Base-by-base conservation (phyloP, 2,113 vertebrate species). In the Myotis yumanensis region DNA sequence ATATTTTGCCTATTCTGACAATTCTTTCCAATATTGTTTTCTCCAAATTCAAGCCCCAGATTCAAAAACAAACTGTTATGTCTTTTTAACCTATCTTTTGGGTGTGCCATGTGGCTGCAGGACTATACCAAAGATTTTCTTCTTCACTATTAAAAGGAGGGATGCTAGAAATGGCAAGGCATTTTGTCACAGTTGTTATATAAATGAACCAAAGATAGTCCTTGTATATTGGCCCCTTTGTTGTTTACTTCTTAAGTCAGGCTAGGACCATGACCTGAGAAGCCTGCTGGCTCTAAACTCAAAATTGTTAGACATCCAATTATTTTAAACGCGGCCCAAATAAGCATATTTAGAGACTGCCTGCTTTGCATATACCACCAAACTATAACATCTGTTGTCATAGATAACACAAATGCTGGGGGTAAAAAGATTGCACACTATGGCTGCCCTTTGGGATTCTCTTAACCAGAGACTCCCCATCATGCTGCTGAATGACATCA, bases 61-160 rank as follows among this genome's bases (percentile, higher is more conserved):
- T 25, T 75, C 30, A 88, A 85, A 76, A 91, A 66, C 11, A 89
- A 59, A 87, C 23, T 30, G 23, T 3, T 59, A 46, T 46, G 28
- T 14, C 15, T 62, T 88, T 94, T 71, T 84, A 64, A 85, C 17
- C 46, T n/a, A 48, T 52, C 32, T 83, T 77, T 71, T 71, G n/a
- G 69, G 32, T 76, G 5, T 81, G 28, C 17, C 15, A 71, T 16
- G 28, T 95, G n/a, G 10, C 51, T 77, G 4, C 3, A 81, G 5
- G 52, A 79, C n/a, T 23, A 52, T 30, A 89, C 15, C 7, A 69
- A 82, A 82, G 59, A 72, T 80, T 46, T 48, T 84, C 15, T 88
- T 91, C 48, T 82, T 83, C 25, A 40, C 16, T 92, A 40, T 64
- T 52, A 92, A 88, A 83, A 51, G n/a, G 32, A 92, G 32, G 59